Evolutionary conservation across 2,888 invertebrate genomes (phyloP).

Genomic region (Nemotelus nigrinus): DNA sequence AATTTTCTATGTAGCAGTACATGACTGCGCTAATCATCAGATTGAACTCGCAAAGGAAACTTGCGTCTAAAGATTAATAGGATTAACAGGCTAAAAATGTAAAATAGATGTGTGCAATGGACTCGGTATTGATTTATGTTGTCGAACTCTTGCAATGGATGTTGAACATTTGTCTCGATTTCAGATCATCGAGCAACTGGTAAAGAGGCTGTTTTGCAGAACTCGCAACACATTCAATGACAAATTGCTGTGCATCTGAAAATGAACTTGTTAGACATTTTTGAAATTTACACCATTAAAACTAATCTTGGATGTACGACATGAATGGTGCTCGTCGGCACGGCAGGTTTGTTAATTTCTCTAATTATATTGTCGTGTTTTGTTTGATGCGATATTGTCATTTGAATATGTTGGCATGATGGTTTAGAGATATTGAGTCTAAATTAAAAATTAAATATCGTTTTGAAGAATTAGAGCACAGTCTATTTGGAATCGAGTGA

Average conservation of each 20-base stretch:
- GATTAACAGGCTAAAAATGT: constrained; percentile 18
- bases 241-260: constrained; percentile 10
- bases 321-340: too few species aligned
- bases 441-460: too few species aligned
- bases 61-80: constrained; percentile 20
- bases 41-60: not conserved
- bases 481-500: too few species aligned
- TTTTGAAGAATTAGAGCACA: too few species aligned
- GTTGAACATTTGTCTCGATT: constrained; percentile 36
- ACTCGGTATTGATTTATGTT: constrained; percentile 16
- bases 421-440: too few species aligned
- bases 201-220: not conserved
- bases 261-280: constrained; percentile 11
- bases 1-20: not conserved
- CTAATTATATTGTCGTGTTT: too few species aligned
- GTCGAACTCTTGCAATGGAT: not conserved
- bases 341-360: too few species aligned
- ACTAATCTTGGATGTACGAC: too few species aligned
- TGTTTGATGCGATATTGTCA: too few species aligned
- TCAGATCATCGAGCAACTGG: not conserved
- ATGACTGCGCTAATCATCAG: not conserved
- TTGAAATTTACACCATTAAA: not conserved
- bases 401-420: too few species aligned
- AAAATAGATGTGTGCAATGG: not conserved
- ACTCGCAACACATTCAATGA: not conserved